Base-by-base conservation (phyloP, 1,140 invertebrate species). In the Drosophila obscura region DNA sequence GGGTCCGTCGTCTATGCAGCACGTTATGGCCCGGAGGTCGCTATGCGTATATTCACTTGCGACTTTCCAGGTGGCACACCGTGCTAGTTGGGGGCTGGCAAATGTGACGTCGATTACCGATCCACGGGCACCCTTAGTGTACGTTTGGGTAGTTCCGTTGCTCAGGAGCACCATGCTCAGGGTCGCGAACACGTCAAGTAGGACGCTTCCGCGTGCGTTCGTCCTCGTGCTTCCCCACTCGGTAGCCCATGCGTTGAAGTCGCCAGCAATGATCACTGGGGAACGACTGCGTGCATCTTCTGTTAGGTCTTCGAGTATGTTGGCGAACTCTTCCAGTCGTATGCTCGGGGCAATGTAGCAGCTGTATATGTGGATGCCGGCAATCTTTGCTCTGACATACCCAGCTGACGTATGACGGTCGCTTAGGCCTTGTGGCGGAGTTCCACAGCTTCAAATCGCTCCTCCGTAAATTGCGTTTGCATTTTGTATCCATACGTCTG, bases 241-340 rank as follows among this genome's bases (percentile, higher is more conserved):
- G 6, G 19, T 53, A 0, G 60, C 22, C 60, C 39, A 53, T 7
- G 60, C 60, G 19, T 62, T 62, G 15, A 62, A 62, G 9, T 45
- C 31, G 4, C 59, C 59, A 26, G n/a, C 31, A 13, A 51, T 61
- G 1, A 61, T 43, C 5, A 45, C 5, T 19, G 28, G 28, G 15
- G 59, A 22, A 8, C 9, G 22, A 13, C 41, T 39, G 3, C 19
- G 5, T 24, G 49, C 59, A 43, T 62, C 59, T 9, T 13, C 4
- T 13, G 22, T 35, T 7, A 61, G 22, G 4, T n/a, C 46, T 5
- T 13, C 13, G 16, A 39, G n/a, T 19, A 58, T 44, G 7, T 13
- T 15, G 9, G 8, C 26, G 4, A 58, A 61, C 4, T 61, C 43
- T 1, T 46, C 26, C 2, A 48, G 15, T 15, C 6, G 11, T 5